Conservation (phyloP, 2,113 vertebrate species). For the Aegotheles bennettii region DNA sequence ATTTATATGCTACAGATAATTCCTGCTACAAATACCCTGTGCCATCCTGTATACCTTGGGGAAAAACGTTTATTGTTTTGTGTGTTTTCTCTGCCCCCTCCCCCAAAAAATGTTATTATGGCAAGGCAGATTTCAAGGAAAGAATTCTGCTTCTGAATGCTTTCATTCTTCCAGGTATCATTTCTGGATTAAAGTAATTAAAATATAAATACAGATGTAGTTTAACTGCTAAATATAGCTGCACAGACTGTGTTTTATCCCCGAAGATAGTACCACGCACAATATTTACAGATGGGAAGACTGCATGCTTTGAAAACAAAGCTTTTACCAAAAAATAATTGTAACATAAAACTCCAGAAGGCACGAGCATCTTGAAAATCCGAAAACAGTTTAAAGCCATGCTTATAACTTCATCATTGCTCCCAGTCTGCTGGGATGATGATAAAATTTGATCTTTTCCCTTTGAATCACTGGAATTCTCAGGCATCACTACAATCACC, state of each 20-base stretch:
- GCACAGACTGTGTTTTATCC: neutral
- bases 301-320: neutral
- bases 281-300: neutral
- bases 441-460: neutral
- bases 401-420: neutral
- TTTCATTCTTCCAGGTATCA: neutral
- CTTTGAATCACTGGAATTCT: neutral
- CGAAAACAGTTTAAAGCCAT: neutral
- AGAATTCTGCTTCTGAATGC: neutral
- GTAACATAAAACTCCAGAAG: neutral
- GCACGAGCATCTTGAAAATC: neutral
- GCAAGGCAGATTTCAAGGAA: neutral
- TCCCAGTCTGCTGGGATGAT: neutral
- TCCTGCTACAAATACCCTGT: neutral
- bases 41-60: neutral
- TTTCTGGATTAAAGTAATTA: constrained; percentile 5
- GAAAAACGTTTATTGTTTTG: neutral
- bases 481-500: neutral
- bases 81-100: neutral
- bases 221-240: neutral
- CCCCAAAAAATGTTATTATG: neutral
- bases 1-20: neutral
- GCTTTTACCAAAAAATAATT: neutral
- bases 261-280: neutral
- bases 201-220: neutral